A percentile compares a stretch with the other conserved stretches of the same genome.
These are phyloP conservation scores for Hanleya hanleyi DNA, from an alignment of 2,888 invertebrate species.

Conservation along the genomic window DNA sequence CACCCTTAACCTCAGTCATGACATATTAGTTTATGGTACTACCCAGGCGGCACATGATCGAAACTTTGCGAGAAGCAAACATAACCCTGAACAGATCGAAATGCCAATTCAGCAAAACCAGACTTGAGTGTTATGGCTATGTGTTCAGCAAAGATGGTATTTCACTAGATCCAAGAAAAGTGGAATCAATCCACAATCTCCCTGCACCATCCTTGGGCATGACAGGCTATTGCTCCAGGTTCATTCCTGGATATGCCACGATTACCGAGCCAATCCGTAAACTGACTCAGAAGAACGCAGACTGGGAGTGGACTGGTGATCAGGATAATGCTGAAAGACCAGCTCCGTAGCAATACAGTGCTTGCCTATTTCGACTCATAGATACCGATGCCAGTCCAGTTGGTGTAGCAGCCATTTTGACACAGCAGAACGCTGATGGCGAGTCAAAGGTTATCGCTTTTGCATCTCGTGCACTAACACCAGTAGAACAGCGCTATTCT, in stretches of 20 bases:
- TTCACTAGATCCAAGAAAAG: constrained; percentile 8
- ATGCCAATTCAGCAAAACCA: constrained; percentile 17
- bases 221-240: constrained; percentile 10
- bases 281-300: constrained; percentile 7
- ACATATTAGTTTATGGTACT: constrained; percentile 23
- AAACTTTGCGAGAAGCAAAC: constrained; percentile 19
- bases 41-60: constrained; percentile 21
- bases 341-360: constrained; percentile 23
- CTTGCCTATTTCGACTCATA: constrained; percentile 18
- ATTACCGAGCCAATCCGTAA: constrained; percentile 18
- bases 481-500: constrained; percentile 26
- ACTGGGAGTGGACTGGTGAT: constrained; percentile 10
- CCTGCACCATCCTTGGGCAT: constrained; percentile 15
- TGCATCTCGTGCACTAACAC: constrained; percentile 11
- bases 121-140: constrained; percentile 1
- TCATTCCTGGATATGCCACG: constrained; percentile 21
- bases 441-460: background rate
- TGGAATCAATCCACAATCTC: constrained; percentile 6
- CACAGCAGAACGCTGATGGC: background rate
- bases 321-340: constrained; percentile 13
- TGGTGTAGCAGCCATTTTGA: constrained; percentile 27
- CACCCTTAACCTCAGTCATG: constrained; percentile 10
- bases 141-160: constrained; percentile 11
- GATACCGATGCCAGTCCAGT: constrained; percentile 27
- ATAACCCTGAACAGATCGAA: constrained; percentile 28